Conservation (phyloP, 2,888 invertebrate species). For the Chirona hameri region DNA sequence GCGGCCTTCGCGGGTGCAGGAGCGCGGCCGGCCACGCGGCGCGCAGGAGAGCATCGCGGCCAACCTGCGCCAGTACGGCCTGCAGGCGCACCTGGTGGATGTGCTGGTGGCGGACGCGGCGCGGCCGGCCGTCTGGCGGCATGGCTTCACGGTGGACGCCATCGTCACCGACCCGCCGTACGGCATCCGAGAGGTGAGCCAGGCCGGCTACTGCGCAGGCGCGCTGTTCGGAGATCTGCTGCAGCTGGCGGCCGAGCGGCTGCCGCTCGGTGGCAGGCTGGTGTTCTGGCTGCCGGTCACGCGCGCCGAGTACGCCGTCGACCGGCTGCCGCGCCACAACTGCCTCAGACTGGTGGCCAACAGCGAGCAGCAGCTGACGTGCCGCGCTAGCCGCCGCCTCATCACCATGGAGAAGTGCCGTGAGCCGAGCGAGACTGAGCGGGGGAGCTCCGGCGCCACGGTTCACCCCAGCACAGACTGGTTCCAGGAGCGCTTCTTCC, state of each 20-base stretch:
- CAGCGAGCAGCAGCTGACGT: slow-evolving; percentile 83
- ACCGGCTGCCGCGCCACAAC: slow-evolving; percentile 74
- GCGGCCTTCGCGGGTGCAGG: slow-evolving; percentile 61
- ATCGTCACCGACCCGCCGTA: slow-evolving; percentile 98
- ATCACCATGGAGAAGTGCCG: slow-evolving; percentile 76
- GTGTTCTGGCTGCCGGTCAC: slow-evolving; percentile 95
- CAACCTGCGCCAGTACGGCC: slow-evolving; percentile 85
- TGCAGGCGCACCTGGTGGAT: slow-evolving; percentile 72
- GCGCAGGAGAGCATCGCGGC: slow-evolving; percentile 78
- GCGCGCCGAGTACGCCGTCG: slow-evolving; percentile 67
- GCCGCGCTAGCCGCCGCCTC: slow-evolving; percentile 72
- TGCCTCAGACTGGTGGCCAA: slow-evolving; percentile 72
- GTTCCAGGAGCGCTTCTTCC: neutral
- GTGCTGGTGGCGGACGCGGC: slow-evolving; percentile 90
- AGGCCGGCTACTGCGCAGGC: slow-evolving; percentile 77
- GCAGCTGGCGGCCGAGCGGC: slow-evolving; percentile 71
- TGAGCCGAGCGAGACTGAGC: slow-evolving; percentile 24
- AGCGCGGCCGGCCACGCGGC: slow-evolving; percentile 47
- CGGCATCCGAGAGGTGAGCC: slow-evolving; percentile 91
- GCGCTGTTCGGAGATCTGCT: slow-evolving; percentile 81
- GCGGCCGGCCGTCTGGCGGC: slow-evolving; percentile 66
- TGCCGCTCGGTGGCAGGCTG: slow-evolving; percentile 71
- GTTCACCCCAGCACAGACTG: neutral
- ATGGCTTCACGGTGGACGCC: slow-evolving; percentile 71
- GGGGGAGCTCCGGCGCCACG: neutral